Evolutionary conservation across 2,797 vertebrate genomes (phyloP), one percentile per base, ranked within the genome.

Genomic region (Lepidocolaptes lacrymiger): DNA sequence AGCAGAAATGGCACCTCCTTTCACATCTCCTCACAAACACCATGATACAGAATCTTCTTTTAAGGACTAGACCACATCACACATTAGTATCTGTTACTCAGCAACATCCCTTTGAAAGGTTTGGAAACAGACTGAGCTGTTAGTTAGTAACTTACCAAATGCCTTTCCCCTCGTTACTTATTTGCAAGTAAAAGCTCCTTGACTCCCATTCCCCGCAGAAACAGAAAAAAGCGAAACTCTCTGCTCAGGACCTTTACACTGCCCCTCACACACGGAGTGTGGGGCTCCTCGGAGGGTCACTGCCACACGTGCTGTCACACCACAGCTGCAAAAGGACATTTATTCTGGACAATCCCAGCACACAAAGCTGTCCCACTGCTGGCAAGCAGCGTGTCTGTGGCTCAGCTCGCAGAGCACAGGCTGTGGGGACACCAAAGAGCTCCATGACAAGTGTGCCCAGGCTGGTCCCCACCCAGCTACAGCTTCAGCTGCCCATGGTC

Each of bases 231-330:
- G 12, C 36, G 32, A 55, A n/a, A 3, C 4, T 19, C 15, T 19
- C 7, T 3, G 37, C 16, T 10, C 10, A 2, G 0, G 0, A 13
- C 12, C 62, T 37, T 52, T 32, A 0, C 46, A 34, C 26, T 3
- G 32, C 68, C 11, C 22, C 58, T 36, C 27, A 16, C 28, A 16
- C 28, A 1, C 4, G 0, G 0, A 0, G n/a, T 1, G 37, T 0
- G 52, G 2, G 18, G 52, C 6, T 68, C 44, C 78, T 27, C 1
- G 15, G 41, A n/a, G 41, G 32, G 28, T 34, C 54, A 4, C 41
- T 39, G 51, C 54, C 34, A 15, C 11, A 4, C 0, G 2, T 8
- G 48, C 43, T 56, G 24, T 14, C 15, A 48, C 49, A 27, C 7
- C 75, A 17, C 0, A 10, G 26, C 63, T 64, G 39, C 63, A 21